Base-by-base conservation (phyloP, 1,140 invertebrate genomes). In the Riptortus pedestris region DNA sequence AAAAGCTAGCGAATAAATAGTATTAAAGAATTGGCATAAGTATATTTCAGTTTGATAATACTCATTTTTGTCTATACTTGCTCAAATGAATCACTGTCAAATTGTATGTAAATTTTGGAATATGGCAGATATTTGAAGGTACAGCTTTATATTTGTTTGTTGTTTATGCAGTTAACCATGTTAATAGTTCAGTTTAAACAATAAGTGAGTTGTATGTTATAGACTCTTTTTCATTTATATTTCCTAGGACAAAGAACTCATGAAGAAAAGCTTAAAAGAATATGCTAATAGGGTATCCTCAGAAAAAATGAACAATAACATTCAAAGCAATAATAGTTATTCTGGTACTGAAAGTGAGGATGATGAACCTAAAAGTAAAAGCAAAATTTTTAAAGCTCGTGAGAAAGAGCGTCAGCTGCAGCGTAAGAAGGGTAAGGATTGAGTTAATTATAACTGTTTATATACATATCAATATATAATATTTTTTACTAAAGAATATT, bases 201-300 rank as follows among this genome's bases (percentile, higher is more conserved):
- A 38, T 38, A 38, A 38, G 16, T n/a, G n/a, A n/a, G n/a, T n/a
- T n/a, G n/a, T n/a, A n/a, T n/a, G n/a, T n/a, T n/a, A n/a, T n/a
- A n/a, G n/a, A n/a, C n/a, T n/a, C n/a, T n/a, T n/a, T n/a, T n/a
- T n/a, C n/a, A n/a, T n/a, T n/a, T n/a, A n/a, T n/a, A n/a, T 48
- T 59, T 66, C 68, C 26, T 47, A 73, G 59, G 83, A 86, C 71
- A 80, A 83, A 65, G 74, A 75, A 38, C 71, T 82, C 22, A 84
- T 85, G 79, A 80, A 83, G 65, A 78, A 79, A 68, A 84, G 79
- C 72, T 69, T 84, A 66, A 77, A 76, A 62, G 78, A 80, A 63
- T 83, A 81, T 70, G 78, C 77, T 47, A 78, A 84, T 71, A 80
- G 68, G 79, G n/a, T 58, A 14, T 22, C 16, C 12, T 55, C 27